Base-by-base conservation (phyloP, 2,888 invertebrate species). In the Ennomos erosarius region DNA sequence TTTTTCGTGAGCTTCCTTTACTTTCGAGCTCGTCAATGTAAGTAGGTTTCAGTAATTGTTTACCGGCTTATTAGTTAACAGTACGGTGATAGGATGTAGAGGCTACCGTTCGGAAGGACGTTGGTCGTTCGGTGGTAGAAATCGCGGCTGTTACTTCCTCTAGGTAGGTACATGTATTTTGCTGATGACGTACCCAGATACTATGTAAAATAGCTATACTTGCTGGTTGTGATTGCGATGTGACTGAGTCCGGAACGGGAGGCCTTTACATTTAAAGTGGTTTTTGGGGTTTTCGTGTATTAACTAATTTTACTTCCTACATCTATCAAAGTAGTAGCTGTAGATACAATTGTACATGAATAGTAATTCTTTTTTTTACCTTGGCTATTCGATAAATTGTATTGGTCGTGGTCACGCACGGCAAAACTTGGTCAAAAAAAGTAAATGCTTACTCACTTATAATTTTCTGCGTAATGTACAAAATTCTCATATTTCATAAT, bases 121-220 rank as follows among this genome's bases (percentile, higher is more conserved):
- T 73, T 67, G 69, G 56, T 63, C 65, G 62, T 50, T 64, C 65
- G 68, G 62, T 67, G 70, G 58, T 87, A 85, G 87, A 88, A 87
- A 88, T 86, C 87, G 85, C 73, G 69, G 75, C 65, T 73, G 66
- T 69, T 59, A 76, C 69, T 76, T 83, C 82, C 82, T 77, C 65
- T 68, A 34, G 42, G 13, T 37, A 46, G 10, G 44, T 44, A 52
- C 6, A 45, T 26, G 8, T 46, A 52, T 5, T 10, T 34, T 39
- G 33, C n/a, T 26, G 26, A 26, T 26, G 26, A 26, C 33, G 45
- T 45, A 46, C 36, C 46, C 9, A 46, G 45, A 12, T 45, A 45
- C 11, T 9, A 34, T 3, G 9, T 35, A 13, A 16, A 37, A 34
- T 52, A 50, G 40, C 26, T 42, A 55, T 51, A 42, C 43, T 13